phyloP scores from a whole-genome alignment of 2,113 vertebrate species.

The Ifrita kowaldi region DNA sequence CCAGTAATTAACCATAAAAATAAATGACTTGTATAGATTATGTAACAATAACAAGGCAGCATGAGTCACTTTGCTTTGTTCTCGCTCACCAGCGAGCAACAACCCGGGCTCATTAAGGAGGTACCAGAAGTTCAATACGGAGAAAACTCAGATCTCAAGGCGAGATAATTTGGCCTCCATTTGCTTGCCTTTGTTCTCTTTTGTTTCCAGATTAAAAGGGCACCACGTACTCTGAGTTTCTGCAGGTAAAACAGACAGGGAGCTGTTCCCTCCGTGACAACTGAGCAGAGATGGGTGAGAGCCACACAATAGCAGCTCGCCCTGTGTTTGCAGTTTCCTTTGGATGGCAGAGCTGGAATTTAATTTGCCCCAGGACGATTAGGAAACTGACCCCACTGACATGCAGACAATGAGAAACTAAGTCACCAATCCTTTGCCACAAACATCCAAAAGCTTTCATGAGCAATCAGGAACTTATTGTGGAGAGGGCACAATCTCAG shows the following conservation, averaged over 20 bases:
- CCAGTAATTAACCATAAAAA: slow-evolving; percentile 48
- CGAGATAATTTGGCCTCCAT: slow-evolving; percentile 37
- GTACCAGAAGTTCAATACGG: slow-evolving; percentile 28
- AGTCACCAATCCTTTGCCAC: not conserved
- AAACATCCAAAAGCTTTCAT: not conserved
- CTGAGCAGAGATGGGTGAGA: not conserved
- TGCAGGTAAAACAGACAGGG: slow-evolving; percentile 24
- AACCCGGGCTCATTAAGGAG: slow-evolving; percentile 43
- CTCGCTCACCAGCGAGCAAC: slow-evolving; percentile 40
- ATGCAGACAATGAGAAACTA: not conserved
- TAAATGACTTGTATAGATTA: slow-evolving; percentile 56
- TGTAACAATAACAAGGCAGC: slow-evolving; percentile 33
- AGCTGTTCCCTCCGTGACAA: not conserved
- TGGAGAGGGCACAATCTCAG: not conserved
- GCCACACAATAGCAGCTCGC: not conserved
- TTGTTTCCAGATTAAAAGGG: slow-evolving; percentile 54
- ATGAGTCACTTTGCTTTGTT: slow-evolving; percentile 54
- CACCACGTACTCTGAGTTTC: slow-evolving; percentile 41
- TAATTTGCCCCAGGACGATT: not conserved
- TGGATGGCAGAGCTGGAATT: not conserved
- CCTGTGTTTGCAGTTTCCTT: not conserved
- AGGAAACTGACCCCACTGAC: not conserved
- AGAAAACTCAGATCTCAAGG: slow-evolving; percentile 45
- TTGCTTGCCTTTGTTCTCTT: slow-evolving; percentile 47
- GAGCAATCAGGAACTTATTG: not conserved